These are phyloP conservation scores for Odocoileus hemionus DNA, from an alignment of 2,113 vertebrate species.

Conservation along the genomic window DNA sequence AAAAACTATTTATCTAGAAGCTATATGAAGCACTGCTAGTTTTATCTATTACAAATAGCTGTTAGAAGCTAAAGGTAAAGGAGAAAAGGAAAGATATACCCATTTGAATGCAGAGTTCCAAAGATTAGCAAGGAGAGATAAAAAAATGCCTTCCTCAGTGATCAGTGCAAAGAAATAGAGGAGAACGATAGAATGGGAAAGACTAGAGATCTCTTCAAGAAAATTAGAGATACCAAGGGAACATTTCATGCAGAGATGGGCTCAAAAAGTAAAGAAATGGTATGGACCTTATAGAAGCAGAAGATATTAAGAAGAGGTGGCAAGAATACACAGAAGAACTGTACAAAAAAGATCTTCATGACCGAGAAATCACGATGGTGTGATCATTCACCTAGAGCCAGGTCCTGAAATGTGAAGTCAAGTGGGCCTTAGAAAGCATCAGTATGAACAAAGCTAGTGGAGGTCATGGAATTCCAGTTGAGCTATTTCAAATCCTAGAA, in stretches of 20 bases:
- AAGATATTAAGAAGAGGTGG: no score
- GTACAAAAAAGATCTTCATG: no score
- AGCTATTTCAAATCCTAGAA: no score
- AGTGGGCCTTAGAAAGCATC: no score
- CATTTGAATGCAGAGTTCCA: neutral
- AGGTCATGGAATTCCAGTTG: no score
- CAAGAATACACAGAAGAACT: no score
- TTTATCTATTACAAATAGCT: neutral
- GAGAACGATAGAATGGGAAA: neutral
- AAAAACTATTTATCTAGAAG: neutral
- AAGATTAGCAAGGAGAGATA: neutral
- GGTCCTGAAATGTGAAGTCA: no score
- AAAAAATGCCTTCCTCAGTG: neutral
- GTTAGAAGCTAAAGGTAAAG: neutral
- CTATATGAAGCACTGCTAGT: neutral
- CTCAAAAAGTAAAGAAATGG: neutral
- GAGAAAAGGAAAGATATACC: neutral
- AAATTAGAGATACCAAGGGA: neutral
- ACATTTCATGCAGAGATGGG: neutral
- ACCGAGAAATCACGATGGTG: no score
- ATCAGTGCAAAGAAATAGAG: neutral
- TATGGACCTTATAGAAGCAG: neutral
- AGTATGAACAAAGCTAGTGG: no score
- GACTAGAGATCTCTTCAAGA: neutral
- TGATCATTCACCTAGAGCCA: no score